These are phyloP conservation scores for Chloroclystis v-ata DNA, from an alignment of 2,888 invertebrate species.

Conservation along the genomic window DNA sequence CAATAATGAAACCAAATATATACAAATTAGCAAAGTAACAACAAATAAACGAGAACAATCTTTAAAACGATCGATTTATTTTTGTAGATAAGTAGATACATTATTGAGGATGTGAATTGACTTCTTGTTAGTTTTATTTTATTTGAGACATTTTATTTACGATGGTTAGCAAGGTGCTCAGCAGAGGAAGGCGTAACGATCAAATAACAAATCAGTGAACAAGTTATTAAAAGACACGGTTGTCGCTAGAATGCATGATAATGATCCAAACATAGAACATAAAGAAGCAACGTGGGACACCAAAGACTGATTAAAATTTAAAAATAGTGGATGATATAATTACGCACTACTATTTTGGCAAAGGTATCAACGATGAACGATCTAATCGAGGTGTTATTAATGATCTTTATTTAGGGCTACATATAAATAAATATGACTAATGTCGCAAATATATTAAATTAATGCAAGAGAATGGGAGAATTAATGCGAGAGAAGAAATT, in stretches of 20 bases:
- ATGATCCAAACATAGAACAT: not conserved
- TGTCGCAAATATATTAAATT: too few species aligned
- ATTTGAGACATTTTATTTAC: constrained; percentile 12
- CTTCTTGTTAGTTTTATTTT: constrained; percentile 11
- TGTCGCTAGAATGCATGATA: not conserved
- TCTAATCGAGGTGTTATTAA: constrained; percentile 14
- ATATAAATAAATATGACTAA: constrained; percentile 10
- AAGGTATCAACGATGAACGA: constrained; percentile 5
- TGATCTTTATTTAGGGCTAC: constrained; percentile 10
- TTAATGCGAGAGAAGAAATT: too few species aligned
- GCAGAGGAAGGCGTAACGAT: constrained; percentile 25
- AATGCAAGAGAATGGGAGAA: too few species aligned
- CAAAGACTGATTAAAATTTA: too few species aligned
- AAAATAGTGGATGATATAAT: not conserved
- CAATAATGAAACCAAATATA: not conserved
- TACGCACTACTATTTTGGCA: constrained; percentile 12
- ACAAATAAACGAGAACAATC: not conserved
- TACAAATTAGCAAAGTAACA: not conserved
- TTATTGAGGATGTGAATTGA: not conserved
- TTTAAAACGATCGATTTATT: not conserved
- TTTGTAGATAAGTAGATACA: not conserved
- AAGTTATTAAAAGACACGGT: not conserved
- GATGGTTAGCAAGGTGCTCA: constrained; percentile 24
- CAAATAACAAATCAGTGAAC: not conserved
- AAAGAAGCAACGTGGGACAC: too few species aligned